phyloP scores from a whole-genome alignment of 2,113 vertebrate species.

The Caloenas nicobarica region DNA sequence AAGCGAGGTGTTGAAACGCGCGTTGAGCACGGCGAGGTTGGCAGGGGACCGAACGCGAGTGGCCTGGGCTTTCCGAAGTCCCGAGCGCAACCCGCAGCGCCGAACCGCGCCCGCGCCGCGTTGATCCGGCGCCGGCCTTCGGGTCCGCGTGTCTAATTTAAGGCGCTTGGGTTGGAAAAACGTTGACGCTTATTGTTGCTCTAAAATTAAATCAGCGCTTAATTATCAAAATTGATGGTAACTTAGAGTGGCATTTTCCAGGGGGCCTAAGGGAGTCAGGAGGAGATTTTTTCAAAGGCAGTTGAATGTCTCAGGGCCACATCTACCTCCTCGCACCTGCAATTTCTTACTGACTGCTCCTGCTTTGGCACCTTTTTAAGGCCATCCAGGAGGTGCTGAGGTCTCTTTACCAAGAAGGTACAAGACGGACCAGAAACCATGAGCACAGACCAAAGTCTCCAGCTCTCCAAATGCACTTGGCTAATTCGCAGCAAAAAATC shows the following conservation, averaged over 20 bases:
- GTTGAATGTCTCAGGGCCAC: slow-evolving; percentile 18
- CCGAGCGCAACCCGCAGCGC: not conserved
- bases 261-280: slow-evolving; percentile 34
- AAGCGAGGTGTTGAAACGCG: slow-evolving; percentile 45
- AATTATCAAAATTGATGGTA: slow-evolving; percentile 61
- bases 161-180: slow-evolving; percentile 59
- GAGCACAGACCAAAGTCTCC: not conserved
- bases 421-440: not conserved
- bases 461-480: slow-evolving; percentile 10
- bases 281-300: slow-evolving; percentile 41
- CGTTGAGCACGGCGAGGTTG: not conserved
- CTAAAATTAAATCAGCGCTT: slow-evolving; percentile 62
- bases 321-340: not conserved
- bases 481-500: slow-evolving; percentile 45
- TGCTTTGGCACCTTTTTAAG: not conserved
- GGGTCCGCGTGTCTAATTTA: slow-evolving; percentile 27
- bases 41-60: not conserved
- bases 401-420: not conserved
- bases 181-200: slow-evolving; percentile 65
- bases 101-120: not conserved
- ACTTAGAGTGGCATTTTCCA: slow-evolving; percentile 44
- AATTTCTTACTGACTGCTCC: not conserved
- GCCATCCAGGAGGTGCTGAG: not conserved
- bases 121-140: not conserved
- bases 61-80: not conserved